Evolutionary conservation across 92 coral and sea anemone species (phyloP).

Genomic region (Blastomussa wellsi): DNA sequence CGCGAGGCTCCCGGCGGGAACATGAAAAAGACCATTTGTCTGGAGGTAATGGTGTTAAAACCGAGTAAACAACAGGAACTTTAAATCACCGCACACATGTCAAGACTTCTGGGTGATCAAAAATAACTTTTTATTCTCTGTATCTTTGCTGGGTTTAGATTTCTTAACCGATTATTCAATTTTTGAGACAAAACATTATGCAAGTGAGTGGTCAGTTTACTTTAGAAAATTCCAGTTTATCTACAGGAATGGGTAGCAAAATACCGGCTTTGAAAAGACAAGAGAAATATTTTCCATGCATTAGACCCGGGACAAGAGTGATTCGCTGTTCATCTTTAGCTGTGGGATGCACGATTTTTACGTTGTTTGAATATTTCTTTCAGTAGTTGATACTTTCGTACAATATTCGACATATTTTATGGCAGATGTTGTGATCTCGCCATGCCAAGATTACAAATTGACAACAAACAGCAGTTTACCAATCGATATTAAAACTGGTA

Average conservation of each 20-base stretch:
- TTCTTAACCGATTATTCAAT: not conserved
- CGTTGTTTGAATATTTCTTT: not conserved
- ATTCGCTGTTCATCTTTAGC: not conserved
- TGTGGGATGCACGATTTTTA: not conserved
- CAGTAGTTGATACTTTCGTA: not conserved
- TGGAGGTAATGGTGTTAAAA: slow-evolving; percentile 12
- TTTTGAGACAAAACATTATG: not conserved
- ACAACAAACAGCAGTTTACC: not conserved
- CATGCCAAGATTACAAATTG: not conserved
- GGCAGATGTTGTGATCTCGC: slow-evolving; percentile 3
- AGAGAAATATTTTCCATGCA: not conserved
- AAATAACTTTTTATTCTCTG: not conserved
- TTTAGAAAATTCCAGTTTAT: not conserved
- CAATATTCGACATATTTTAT: not conserved
- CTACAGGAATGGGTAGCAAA: not conserved
- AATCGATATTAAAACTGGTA: not conserved
- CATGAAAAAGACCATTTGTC: slow-evolving; percentile 15
- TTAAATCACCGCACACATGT: slow-evolving; percentile 10
- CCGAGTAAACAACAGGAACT: slow-evolving; percentile 9
- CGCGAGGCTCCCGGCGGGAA: slow-evolving; percentile 25
- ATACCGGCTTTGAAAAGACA: not conserved
- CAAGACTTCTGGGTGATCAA: slow-evolving; percentile 30
- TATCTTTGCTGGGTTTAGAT: slow-evolving; percentile 12
- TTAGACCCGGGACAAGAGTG: not conserved
- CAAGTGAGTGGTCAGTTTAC: not conserved